Evolutionary conservation across 2,888 invertebrate species (phyloP).

Genomic region (Troilus luridus): DNA sequence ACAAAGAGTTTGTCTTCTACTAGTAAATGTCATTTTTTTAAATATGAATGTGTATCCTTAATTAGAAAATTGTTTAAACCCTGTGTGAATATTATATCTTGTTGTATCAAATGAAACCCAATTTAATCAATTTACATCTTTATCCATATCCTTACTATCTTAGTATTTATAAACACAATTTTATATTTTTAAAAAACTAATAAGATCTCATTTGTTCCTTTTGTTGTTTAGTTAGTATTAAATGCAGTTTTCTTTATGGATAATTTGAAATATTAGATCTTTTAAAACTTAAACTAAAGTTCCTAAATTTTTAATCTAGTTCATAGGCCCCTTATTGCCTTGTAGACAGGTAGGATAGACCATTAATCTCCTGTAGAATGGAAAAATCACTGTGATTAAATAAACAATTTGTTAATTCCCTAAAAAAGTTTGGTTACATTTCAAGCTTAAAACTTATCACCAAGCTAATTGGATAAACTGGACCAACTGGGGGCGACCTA

Average conservation of each 20-base stretch:
- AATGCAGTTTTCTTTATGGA: neutral
- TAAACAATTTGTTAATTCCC: neutral
- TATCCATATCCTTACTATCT: neutral
- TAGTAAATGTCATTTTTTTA: slow-evolving; percentile 44
- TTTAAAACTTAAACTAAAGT: neutral
- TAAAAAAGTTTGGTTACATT: neutral
- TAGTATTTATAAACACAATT: neutral
- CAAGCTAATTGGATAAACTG: neutral
- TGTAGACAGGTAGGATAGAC: neutral
- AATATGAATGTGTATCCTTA: neutral
- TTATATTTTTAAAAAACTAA: neutral
- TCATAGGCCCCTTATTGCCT: neutral
- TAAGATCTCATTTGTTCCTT: neutral
- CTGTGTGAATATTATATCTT: neutral
- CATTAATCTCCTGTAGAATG: neutral
- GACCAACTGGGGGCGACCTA: too few species aligned
- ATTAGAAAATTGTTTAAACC: slow-evolving; percentile 35
- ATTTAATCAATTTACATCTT: neutral
- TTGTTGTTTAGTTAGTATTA: neutral
- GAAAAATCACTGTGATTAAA: neutral
- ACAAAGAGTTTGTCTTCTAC: slow-evolving; percentile 53
- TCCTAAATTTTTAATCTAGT: neutral
- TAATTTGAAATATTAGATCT: neutral
- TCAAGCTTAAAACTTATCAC: neutral
- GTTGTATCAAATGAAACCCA: slow-evolving; percentile 1